phyloP scores from a whole-genome alignment of 2,888 invertebrate species.

The Microctonus aethiopoides region DNA sequence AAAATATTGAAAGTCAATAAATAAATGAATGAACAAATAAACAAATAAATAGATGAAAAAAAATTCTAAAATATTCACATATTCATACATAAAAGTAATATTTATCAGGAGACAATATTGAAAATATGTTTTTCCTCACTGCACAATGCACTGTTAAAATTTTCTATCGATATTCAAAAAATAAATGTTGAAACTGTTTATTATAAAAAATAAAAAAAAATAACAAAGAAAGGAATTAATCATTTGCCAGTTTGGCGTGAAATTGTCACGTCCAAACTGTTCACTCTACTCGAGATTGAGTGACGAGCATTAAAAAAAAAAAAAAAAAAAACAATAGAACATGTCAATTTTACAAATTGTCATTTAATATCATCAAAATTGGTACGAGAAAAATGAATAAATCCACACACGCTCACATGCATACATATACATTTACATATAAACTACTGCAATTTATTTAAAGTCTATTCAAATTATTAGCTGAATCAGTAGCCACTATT shows the following conservation, averaged over 20 bases:
- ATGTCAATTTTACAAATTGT: not conserved
- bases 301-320: not conserved
- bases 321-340: no score
- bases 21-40: no score
- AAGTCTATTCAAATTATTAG: not conserved
- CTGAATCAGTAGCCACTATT: no score
- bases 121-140: not conserved
- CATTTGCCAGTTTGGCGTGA: not conserved
- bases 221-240: not conserved
- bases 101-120: not conserved
- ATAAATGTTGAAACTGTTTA: no score
- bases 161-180: no score
- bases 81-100: not conserved
- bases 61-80: conserved; percentile 7
- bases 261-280: not conserved
- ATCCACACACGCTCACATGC: not conserved
- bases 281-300: not conserved
- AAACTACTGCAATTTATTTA: no score
- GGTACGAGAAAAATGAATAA: not conserved
- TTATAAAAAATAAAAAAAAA: not conserved
- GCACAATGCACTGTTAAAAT: no score
- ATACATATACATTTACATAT: not conserved
- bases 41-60: no score
- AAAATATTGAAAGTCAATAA: conserved; percentile 17
- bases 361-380: not conserved